Evolutionary conservation across 2,113 vertebrate species (phyloP).

Genomic region (Archilochus colubris): DNA sequence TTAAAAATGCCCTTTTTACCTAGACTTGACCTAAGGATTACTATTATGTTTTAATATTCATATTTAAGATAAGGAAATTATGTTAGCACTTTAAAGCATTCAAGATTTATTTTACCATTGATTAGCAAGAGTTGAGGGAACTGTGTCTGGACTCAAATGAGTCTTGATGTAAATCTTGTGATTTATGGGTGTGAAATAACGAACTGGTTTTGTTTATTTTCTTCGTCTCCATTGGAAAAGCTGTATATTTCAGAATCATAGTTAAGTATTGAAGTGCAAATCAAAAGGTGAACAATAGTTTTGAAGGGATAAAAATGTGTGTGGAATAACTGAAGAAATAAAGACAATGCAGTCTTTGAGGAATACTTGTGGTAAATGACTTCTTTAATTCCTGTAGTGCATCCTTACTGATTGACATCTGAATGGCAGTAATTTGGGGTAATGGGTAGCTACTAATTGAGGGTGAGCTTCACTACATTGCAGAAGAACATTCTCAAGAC

Average conservation of each 20-base stretch:
- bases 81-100: conserved; percentile 14
- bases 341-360: conserved; percentile 36
- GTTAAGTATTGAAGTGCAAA: background rate
- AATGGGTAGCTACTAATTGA: conserved; percentile 71
- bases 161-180: background rate
- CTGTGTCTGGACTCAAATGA: background rate
- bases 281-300: background rate
- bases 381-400: conserved; percentile 61
- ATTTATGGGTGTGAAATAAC: background rate
- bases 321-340: conserved; percentile 18
- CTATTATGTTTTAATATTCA: conserved; percentile 34
- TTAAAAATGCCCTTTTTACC: conserved; percentile 6
- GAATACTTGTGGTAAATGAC: conserved; percentile 47
- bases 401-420: conserved; percentile 61
- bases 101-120: background rate
- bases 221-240: background rate
- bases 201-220: background rate
- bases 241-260: background rate
- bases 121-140: background rate
- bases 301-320: background rate
- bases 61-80: conserved; percentile 30
- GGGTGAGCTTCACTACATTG: conserved; percentile 62
- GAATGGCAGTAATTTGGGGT: conserved; percentile 65
- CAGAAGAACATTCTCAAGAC: conserved; percentile 65
- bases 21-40: background rate